These are phyloP conservation scores for Dasysyrphus tricinctus DNA, from an alignment of 2,888 invertebrate species.

Conservation along the genomic window DNA sequence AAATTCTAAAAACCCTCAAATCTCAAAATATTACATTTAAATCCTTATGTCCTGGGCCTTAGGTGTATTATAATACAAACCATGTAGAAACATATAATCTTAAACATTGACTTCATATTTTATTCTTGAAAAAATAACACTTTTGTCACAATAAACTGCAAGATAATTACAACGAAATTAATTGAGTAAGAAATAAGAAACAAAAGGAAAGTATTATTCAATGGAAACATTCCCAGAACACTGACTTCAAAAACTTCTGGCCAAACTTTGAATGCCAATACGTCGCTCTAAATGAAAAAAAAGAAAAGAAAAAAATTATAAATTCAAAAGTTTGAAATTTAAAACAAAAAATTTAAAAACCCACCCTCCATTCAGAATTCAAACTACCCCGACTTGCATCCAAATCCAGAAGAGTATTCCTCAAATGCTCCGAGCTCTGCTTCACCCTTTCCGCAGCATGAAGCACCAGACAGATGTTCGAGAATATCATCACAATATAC, in stretches of 20 bases:
- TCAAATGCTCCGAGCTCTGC: constrained; percentile 24
- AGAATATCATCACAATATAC: constrained; percentile 60
- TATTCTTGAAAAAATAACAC: neutral
- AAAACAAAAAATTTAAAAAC: constrained; percentile 17
- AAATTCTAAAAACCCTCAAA: no score
- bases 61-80: no score
- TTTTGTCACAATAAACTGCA: constrained; percentile 78
- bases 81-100: no score
- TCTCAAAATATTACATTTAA: no score
- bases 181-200: constrained; percentile 79
- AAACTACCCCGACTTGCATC: constrained; percentile 12
- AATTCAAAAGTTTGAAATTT: neutral
- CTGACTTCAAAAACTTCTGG: constrained; percentile 76
- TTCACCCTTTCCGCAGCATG: constrained; percentile 57
- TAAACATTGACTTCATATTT: neutral
- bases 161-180: constrained; percentile 80
- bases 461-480: constrained; percentile 55
- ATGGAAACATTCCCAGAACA: constrained; percentile 78
- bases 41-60: no score
- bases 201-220: constrained; percentile 80
- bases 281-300: constrained; percentile 36
- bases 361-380: constrained; percentile 35
- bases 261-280: constrained; percentile 55
- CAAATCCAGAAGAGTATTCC: constrained; percentile 41
- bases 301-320: neutral